Percentiles rank a stretch among this genome's conserved stretches.
These are phyloP conservation scores for Sebastes taczanowskii DNA, from an alignment of 2,797 vertebrate species.

Conservation along the genomic window DNA sequence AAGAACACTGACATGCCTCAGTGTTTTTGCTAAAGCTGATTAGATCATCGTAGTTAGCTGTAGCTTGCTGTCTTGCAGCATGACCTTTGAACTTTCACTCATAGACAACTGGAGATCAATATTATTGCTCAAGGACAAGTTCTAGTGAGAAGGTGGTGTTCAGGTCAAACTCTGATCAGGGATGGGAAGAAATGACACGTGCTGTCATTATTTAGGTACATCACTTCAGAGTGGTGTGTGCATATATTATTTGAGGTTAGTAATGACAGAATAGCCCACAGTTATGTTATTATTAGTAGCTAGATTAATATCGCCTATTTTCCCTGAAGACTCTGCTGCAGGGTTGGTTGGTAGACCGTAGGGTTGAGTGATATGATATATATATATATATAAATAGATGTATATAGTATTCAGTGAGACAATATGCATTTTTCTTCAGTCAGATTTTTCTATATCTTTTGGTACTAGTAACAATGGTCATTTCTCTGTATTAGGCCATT, in stretches of 20 bases:
- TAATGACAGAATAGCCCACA: not conserved
- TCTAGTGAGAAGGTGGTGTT: not conserved
- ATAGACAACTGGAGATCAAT: not conserved
- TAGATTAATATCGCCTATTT: too few species aligned
- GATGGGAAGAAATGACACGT: not conserved
- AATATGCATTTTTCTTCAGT: not conserved
- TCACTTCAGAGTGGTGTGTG: not conserved
- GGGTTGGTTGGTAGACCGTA: not conserved
- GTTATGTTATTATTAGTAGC: not conserved
- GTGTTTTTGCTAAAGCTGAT: not conserved
- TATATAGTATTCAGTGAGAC: not conserved
- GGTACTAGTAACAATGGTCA: not conserved
- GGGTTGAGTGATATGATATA: too few species aligned
- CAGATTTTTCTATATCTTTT: not conserved
- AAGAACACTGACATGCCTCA: not conserved
- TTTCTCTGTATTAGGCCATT: not conserved
- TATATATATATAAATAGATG: too few species aligned
- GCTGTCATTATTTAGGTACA: not conserved
- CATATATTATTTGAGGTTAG: not conserved
- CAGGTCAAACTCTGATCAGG: not conserved
- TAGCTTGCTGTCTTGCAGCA: not conserved
- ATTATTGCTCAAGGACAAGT: not conserved
- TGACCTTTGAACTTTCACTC: slow-evolving; percentile 41
- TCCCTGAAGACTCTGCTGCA: not conserved
- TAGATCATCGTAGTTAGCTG: not conserved